A percentile compares a stretch with the other conserved stretches of the same genome.
Evolutionary conservation across 2,888 invertebrate genomes (phyloP).

Genomic region (Tenthredo scrophulariae): DNA sequence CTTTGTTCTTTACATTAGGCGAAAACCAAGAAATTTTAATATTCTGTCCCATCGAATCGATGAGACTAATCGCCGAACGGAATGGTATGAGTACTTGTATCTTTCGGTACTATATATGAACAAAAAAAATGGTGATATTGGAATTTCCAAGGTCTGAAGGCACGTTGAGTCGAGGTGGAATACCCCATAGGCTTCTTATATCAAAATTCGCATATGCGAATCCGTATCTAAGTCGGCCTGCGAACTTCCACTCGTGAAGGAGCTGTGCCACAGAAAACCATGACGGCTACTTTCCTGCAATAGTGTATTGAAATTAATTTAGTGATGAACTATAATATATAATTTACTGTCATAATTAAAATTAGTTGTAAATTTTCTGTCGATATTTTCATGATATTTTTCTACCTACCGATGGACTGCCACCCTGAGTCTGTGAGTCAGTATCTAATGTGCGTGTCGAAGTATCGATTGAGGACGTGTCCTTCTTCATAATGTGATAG

Average conservation of each 20-base stretch:
- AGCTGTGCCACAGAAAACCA: background rate
- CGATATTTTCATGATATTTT: background rate
- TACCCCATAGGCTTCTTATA: background rate
- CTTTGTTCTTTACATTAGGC: no score
- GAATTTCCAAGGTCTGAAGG: no score
- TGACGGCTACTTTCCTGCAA: background rate
- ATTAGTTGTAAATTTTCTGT: background rate
- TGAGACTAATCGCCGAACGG: background rate
- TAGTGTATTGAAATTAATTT: background rate
- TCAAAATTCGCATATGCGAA: background rate
- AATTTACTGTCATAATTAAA: background rate
- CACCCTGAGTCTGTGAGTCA: background rate
- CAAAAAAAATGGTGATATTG: no score
- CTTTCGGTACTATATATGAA: no score
- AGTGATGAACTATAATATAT: background rate
- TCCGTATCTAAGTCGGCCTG: background rate
- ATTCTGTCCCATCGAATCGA: background rate
- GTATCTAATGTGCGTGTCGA: background rate
- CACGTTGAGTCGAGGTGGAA: background rate
- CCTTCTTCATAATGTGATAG: background rate
- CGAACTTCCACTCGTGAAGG: constrained; percentile 2
- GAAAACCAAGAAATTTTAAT: background rate
- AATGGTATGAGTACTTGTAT: background rate
- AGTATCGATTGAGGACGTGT: background rate
- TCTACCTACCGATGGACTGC: constrained; percentile 5